Evolutionary conservation across 1,140 invertebrate species (phyloP).

Genomic region (Neodiprion pinetum): DNA sequence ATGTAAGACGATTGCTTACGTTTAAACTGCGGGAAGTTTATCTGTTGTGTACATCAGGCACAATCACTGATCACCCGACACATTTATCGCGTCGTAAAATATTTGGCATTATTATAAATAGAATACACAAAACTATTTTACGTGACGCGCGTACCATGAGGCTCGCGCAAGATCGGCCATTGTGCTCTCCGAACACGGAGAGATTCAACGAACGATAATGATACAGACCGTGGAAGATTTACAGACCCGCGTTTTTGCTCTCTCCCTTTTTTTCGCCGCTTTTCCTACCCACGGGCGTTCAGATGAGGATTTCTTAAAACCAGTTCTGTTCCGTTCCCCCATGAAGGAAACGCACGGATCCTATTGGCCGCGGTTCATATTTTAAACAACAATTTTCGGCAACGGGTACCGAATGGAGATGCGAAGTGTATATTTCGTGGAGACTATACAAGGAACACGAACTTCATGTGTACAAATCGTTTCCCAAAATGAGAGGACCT

Average conservation of each 20-base stretch:
- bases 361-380: not conserved
- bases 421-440: not conserved
- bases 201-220: not conserved
- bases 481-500: too few species aligned
- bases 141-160: not conserved
- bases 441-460: too few species aligned
- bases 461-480: too few species aligned
- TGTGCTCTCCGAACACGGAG: not conserved
- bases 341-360: not conserved
- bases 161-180: slow-evolving; percentile 1
- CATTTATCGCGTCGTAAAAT: too few species aligned
- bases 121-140: not conserved
- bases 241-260: not conserved
- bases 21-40: not conserved
- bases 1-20: not conserved
- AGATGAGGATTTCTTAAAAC: not conserved
- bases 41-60: not conserved
- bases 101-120: not conserved
- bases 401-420: not conserved
- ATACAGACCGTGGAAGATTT: not conserved
- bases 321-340: not conserved
- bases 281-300: not conserved
- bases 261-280: not conserved
- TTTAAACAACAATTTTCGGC: not conserved
- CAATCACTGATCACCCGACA: too few species aligned